These are phyloP conservation scores for Redunca redunca DNA, from an alignment of 2,113 vertebrate genomes.

Conservation along the genomic window DNA sequence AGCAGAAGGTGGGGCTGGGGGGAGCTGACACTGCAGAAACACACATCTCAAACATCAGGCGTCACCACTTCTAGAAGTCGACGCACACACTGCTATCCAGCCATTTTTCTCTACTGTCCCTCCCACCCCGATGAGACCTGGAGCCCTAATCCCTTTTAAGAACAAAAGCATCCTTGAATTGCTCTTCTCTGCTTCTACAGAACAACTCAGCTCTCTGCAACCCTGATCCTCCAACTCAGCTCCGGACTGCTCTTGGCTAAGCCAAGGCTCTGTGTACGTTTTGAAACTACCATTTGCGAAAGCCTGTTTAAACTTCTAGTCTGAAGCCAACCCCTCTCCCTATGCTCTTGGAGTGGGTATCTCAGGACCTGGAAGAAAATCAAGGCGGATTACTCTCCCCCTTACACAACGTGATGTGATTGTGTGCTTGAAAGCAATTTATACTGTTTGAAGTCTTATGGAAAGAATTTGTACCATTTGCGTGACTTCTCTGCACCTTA, in stretches of 20 bases:
- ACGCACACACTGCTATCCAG: accelerated
- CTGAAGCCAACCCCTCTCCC: background rate
- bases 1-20: accelerated
- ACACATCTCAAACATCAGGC: background rate
- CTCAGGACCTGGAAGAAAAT: background rate
- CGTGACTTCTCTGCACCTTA: background rate
- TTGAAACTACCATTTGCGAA: background rate
- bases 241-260: background rate
- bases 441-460: background rate
- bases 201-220: background rate
- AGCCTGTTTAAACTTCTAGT: background rate
- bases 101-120: background rate
- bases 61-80: background rate
- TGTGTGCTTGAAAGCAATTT: background rate
- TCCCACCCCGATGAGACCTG: too few species aligned
- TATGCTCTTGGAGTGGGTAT: background rate
- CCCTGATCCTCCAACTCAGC: background rate
- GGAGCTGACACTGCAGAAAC: background rate
- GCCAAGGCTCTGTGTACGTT: background rate
- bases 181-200: background rate
- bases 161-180: background rate
- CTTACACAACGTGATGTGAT: background rate
- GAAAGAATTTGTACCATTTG: background rate
- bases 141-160: background rate
- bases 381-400: background rate